A percentile compares a stretch with the other conserved stretches of the same genome.
Conservation (phyloP, 2,113 vertebrate species). For the Axis porcinus region DNA sequence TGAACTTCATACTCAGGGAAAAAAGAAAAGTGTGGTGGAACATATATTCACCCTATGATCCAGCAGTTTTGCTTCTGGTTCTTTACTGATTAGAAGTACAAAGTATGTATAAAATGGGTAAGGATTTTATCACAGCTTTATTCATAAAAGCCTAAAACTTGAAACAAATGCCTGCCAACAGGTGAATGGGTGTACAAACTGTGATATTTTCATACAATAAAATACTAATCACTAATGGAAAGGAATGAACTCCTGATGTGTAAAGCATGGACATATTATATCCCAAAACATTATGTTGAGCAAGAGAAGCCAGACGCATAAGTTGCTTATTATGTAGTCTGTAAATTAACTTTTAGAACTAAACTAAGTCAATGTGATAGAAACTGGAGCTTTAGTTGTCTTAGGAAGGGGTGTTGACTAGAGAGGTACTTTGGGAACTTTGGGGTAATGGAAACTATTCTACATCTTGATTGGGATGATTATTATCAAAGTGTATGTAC, state of each 20-base stretch:
- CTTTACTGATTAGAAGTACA: not conserved
- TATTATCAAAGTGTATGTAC: not conserved
- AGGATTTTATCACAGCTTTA: not conserved
- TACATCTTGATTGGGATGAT: not conserved
- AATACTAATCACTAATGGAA: not conserved
- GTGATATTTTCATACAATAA: not conserved
- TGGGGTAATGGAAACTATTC: not conserved
- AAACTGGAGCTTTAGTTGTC: not conserved
- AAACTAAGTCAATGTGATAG: not conserved
- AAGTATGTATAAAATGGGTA: not conserved
- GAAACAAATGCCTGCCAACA: not conserved
- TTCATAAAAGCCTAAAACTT: not conserved
- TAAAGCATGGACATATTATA: not conserved
- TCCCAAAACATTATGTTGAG: not conserved
- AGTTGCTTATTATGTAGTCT: not conserved
- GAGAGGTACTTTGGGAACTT: not conserved
- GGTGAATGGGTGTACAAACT: not conserved
- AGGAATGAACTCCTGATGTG: not conserved
- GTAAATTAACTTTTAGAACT: not conserved
- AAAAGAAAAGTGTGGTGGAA: not conserved
- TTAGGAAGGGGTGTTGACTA: not conserved
- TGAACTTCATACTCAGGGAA: not conserved
- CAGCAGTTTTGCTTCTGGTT: not conserved
- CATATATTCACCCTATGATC: not conserved
- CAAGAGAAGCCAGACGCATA: not conserved